Conservation (phyloP, 2,888 invertebrate genomes). For the Agapostemon virescens region DNA sequence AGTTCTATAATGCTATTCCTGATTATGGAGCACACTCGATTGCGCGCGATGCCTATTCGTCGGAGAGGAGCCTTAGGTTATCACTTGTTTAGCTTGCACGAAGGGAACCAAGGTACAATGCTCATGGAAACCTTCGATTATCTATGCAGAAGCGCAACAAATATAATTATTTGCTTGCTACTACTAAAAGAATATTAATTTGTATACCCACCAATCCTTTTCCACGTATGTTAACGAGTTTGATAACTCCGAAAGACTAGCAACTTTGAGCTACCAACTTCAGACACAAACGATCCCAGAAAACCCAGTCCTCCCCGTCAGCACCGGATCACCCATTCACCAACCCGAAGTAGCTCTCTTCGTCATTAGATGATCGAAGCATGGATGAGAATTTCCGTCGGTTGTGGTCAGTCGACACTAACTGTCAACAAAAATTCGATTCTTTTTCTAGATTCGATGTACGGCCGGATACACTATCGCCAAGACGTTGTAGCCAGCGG, state of each 20-base stretch:
- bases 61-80: not conserved
- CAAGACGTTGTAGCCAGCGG: conserved; percentile 46
- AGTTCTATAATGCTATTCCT: not conserved
- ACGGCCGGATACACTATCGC: conserved; percentile 55
- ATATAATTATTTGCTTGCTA: not conserved
- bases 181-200: not conserved
- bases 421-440: conserved; percentile 56
- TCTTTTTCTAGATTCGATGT: conserved; percentile 67
- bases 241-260: too few relatives aligned
- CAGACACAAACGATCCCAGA: not conserved
- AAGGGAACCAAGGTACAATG: not conserved
- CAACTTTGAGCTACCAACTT: not conserved
- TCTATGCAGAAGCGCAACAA: not conserved
- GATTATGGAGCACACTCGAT: not conserved
- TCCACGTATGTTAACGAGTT: not conserved
- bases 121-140: not conserved
- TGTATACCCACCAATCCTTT: not conserved
- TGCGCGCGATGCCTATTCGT: not conserved
- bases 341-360: conserved; percentile 15
- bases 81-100: not conserved
- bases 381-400: conserved; percentile 50
- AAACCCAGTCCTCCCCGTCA: not conserved
- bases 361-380: conserved; percentile 49
- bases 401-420: conserved; percentile 33
- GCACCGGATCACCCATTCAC: not conserved